Conservation (phyloP, 2,888 invertebrate species). For the Drosophila lutescens region DNA sequence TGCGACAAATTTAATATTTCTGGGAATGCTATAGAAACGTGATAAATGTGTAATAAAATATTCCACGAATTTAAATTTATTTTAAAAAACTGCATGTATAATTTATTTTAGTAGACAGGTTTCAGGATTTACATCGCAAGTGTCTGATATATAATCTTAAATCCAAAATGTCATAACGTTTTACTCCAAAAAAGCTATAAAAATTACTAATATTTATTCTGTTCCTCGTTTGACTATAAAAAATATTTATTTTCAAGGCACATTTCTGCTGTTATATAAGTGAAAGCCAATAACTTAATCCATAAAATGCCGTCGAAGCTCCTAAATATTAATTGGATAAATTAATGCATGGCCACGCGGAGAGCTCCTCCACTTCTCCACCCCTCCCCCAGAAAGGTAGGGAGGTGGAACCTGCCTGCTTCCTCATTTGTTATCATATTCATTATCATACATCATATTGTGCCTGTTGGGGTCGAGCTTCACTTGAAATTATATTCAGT, state of each 20-base stretch:
- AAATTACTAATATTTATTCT: constrained; percentile 7
- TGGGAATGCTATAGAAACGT: neutral
- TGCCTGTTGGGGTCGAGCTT: constrained; percentile 13
- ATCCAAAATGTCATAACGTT: neutral
- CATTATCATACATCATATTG: constrained; percentile 6
- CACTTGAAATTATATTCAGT: constrained; percentile 8
- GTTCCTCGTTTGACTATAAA: neutral
- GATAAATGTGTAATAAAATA: neutral
- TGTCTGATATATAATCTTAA: too few species aligned
- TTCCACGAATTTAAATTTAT: too few species aligned
- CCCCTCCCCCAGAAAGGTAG: neutral
- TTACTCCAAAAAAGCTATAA: neutral
- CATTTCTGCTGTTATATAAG: constrained; percentile 14
- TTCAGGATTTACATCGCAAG: too few species aligned
- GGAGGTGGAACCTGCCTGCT: constrained; percentile 1
- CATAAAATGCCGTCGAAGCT: constrained; percentile 24
- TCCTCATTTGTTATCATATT: neutral
- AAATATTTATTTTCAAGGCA: neutral
- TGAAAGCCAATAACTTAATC: constrained; percentile 30
- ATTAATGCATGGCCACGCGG: constrained; percentile 45
- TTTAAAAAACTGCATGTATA: neutral
- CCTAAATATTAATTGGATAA: constrained; percentile 37
- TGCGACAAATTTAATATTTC: too few species aligned
- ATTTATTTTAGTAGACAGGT: neutral
- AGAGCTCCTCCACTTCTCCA: neutral